These are phyloP conservation scores for Pogonomyrmex barbatus DNA, from an alignment of 1,140 invertebrate species.

Conservation along the genomic window DNA sequence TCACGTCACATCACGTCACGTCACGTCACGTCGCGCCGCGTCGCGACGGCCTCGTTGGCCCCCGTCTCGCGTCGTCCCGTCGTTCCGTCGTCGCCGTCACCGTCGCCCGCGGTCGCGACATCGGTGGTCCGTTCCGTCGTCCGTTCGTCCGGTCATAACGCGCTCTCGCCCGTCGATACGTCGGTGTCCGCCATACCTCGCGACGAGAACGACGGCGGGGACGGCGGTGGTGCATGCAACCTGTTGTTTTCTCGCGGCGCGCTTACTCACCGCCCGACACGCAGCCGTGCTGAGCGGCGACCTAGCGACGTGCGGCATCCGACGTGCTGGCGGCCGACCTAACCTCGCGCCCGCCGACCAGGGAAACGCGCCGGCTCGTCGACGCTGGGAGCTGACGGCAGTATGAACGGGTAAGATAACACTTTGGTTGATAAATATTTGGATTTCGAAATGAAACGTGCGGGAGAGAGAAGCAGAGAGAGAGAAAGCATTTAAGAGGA, in stretches of 20 bases:
- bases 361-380: conserved; percentile 57
- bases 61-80: background rate
- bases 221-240: conserved; percentile 75
- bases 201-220: conserved; percentile 7
- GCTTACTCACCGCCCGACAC: conserved; percentile 48
- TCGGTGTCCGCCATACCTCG: conserved; percentile 67
- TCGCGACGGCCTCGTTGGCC: background rate
- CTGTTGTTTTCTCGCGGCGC: conserved; percentile 79
- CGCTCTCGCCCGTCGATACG: conserved; percentile 36
- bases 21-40: background rate
- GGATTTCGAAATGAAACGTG: no score
- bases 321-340: conserved; percentile 65
- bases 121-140: background rate
- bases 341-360: conserved; percentile 58
- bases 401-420: conserved; percentile 81
- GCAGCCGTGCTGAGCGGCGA: conserved; percentile 50
- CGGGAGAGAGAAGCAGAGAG: conserved; percentile 1
- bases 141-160: background rate
- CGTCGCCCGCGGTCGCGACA: background rate
- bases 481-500: no score
- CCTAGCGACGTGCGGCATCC: conserved; percentile 26
- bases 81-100: background rate
- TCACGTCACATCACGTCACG: background rate
- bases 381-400: conserved; percentile 73
- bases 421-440: background rate